Conservation (phyloP, 2,888 invertebrate species). For the Drosophila rubida region DNA sequence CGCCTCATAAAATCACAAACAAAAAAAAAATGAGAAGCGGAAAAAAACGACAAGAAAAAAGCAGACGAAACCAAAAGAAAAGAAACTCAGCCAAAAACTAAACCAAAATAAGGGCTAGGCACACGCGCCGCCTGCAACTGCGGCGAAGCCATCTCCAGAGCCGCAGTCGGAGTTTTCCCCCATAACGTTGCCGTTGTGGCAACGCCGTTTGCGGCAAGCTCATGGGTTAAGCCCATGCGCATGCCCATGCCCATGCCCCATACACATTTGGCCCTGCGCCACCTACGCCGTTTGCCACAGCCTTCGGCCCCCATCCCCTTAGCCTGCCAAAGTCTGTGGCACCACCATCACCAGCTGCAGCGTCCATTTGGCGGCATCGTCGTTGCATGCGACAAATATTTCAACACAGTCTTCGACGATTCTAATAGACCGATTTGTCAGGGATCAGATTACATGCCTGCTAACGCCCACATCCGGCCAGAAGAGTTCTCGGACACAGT, state of each 20-base stretch:
- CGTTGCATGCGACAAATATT: slow-evolving; percentile 82
- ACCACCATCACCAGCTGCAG: slow-evolving; percentile 3
- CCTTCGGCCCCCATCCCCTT: background rate
- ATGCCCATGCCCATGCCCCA: slow-evolving; percentile 26
- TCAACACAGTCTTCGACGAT: slow-evolving; percentile 82
- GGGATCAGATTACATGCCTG: slow-evolving; percentile 83
- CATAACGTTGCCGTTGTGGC: slow-evolving; percentile 24
- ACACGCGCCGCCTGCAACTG: slow-evolving; percentile 72
- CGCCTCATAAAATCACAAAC: slow-evolving; percentile 74
- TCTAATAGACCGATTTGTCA: slow-evolving; percentile 84
- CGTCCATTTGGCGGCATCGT: slow-evolving; percentile 59
- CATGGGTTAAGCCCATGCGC: slow-evolving; percentile 55
- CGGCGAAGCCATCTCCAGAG: slow-evolving; percentile 30
- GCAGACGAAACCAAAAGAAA: slow-evolving; percentile 15
- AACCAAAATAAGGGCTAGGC: slow-evolving; percentile 77
- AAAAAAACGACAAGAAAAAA: slow-evolving; percentile 30
- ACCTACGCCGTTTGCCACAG: slow-evolving; percentile 57
- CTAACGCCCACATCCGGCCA: slow-evolving; percentile 83
- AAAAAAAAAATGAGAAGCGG: slow-evolving; percentile 12
- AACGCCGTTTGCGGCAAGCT: slow-evolving; percentile 21
- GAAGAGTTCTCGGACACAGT: slow-evolving; percentile 35
- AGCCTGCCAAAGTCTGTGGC: background rate
- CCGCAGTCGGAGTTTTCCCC: slow-evolving; percentile 26
- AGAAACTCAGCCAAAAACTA: slow-evolving; percentile 40
- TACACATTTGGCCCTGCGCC: slow-evolving; percentile 68